Conservation (phyloP, 2,888 invertebrate species). For the Acanthosoma haemorrhoidale region DNA sequence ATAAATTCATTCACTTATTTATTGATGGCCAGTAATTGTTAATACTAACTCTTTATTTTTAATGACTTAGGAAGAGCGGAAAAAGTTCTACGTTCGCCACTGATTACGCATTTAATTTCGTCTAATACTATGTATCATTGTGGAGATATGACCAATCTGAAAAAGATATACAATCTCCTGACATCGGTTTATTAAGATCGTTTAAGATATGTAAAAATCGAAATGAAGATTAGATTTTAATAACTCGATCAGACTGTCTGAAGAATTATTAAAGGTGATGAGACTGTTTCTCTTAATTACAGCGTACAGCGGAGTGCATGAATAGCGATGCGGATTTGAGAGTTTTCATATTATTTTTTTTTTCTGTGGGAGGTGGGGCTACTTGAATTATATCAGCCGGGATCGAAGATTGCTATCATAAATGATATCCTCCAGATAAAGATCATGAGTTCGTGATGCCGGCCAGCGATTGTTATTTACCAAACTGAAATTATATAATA, state of each 20-base stretch:
- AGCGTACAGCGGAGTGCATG: too few relatives aligned
- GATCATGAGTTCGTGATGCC: not conserved
- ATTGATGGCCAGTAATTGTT: too few relatives aligned
- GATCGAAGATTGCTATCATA: not conserved
- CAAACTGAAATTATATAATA: conserved; percentile 7
- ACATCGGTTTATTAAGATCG: not conserved
- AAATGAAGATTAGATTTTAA: not conserved
- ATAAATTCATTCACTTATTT: too few relatives aligned
- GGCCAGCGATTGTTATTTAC: not conserved
- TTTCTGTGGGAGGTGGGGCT: too few relatives aligned
- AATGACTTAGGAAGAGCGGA: too few relatives aligned
- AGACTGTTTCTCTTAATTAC: not conserved
- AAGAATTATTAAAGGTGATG: too few relatives aligned
- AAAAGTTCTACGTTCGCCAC: too few relatives aligned
- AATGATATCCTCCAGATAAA: not conserved
- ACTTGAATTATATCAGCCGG: not conserved
- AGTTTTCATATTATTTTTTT: too few relatives aligned
- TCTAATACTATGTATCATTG: not conserved
- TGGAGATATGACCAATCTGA: not conserved
- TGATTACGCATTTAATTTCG: not conserved
- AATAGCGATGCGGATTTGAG: not conserved
- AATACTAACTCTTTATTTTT: too few relatives aligned
- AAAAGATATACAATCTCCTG: not conserved
- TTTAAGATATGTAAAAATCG: not conserved
- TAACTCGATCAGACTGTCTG: not conserved